Evolutionary conservation across 2,888 invertebrate genomes (phyloP).

Genomic region (Tricholauxania praeusta): DNA sequence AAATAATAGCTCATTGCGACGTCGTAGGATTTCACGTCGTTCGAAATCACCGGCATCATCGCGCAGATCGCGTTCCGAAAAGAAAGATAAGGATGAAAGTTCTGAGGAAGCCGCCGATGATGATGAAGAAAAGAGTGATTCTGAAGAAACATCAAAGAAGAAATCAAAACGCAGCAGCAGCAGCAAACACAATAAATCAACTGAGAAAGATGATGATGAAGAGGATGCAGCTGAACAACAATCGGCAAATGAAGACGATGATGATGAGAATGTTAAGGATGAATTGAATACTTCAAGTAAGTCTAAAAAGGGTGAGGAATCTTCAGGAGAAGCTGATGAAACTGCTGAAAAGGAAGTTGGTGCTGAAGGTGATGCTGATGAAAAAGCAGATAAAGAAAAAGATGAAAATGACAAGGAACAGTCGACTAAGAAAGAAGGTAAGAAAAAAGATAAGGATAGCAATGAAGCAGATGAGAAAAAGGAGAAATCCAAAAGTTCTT

Average conservation of each 20-base stretch:
- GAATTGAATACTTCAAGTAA: constrained; percentile 44
- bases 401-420: constrained; percentile 51
- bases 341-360: constrained; percentile 55
- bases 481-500: constrained; percentile 54
- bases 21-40: constrained; percentile 61
- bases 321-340: constrained; percentile 49
- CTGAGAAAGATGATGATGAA: constrained; percentile 46
- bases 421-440: constrained; percentile 61
- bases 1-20: constrained; percentile 64
- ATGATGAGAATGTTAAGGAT: constrained; percentile 50
- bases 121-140: constrained; percentile 43
- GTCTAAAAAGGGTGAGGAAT: constrained; percentile 55
- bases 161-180: constrained; percentile 44
- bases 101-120: constrained; percentile 65
- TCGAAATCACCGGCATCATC: constrained; percentile 50
- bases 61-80: constrained; percentile 12
- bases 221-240: constrained; percentile 36
- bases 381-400: constrained; percentile 54
- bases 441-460: constrained; percentile 64
- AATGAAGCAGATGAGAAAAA: constrained; percentile 60
- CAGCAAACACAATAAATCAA: constrained; percentile 47
- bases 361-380: constrained; percentile 47
- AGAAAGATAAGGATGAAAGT: constrained; percentile 52
- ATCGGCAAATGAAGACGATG: constrained; percentile 44
- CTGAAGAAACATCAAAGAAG: constrained; percentile 43